Base-by-base conservation (phyloP, 2,888 invertebrate species). In the Branchipolynoe longqiensis region DNA sequence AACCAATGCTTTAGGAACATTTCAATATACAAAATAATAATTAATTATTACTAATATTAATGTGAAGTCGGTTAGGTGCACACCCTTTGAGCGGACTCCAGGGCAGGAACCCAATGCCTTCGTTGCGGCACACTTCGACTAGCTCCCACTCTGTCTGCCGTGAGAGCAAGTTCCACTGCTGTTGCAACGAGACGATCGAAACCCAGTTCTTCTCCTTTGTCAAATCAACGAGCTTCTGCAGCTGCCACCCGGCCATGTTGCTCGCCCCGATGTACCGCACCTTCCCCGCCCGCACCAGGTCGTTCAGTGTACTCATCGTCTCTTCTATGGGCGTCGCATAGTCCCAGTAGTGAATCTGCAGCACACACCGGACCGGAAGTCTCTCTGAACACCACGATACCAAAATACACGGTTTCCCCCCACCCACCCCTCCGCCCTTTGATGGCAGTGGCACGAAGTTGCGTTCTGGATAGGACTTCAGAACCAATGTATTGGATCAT, bases 81-180 rank as follows among this genome's bases (percentile, higher is more conserved):
- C 48, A 84, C 90, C 84, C 90, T 87, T 90, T 91, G 1, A 91
- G 88, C 0, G 91, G 91, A 86, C 90, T 90, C 92, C 92, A 92
- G 6, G 92, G 91, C 8, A 92, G 83, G 28, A 92, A 88, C 3
- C 90, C 91, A 25, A 92, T 85, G 0, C 91, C 90, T 62, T 91
- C 90, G 62, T 90, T 89, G 56, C 87, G 87, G 84, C 92, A 92
- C 0, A 92, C 92, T 83, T 90, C 90, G 58, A 91, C 89, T 38
- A 90, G 88, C 62, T 92, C 92, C 64, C 89, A 88, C 82, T 92
- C 92, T 0, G 90, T 87, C n/a, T 89, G 88, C 2, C 92, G 87
- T 54, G 87, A 82, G 25, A 91, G 86, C 18, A 92, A 87, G 78
- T 87, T 91, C 87, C 91, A 92, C 85, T 92, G 91, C 90, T 91